These are phyloP conservation scores for Drosophila rhopaloa DNA, from an alignment of 1,140 invertebrate genomes.

Conservation along the genomic window DNA sequence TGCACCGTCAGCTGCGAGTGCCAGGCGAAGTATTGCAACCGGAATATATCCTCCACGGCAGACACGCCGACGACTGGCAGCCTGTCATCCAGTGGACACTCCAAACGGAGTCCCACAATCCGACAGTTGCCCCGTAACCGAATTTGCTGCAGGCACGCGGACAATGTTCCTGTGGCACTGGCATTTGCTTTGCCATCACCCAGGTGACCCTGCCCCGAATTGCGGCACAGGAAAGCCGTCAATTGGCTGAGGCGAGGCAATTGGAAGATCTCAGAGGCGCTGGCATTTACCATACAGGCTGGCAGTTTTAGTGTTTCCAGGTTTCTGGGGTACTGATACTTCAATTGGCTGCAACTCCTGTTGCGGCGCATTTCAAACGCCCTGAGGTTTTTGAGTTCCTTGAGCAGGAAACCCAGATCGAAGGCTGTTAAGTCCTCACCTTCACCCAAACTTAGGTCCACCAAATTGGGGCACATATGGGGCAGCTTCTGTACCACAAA, in stretches of 20 bases:
- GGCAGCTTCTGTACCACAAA: constrained; percentile 39
- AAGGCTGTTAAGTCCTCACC: constrained; percentile 3
- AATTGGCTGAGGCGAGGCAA: constrained; percentile 57
- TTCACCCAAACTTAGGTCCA: constrained; percentile 36
- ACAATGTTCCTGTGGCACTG: constrained; percentile 25
- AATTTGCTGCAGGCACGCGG: constrained; percentile 13
- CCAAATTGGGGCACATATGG: constrained; percentile 33
- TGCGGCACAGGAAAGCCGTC: constrained; percentile 60
- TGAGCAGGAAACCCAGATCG: constrained; percentile 32
- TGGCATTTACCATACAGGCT: constrained; percentile 52
- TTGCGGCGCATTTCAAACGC: constrained; percentile 46
- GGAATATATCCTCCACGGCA: constrained; percentile 22
- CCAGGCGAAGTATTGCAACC: constrained; percentile 59
- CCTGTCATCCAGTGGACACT: constrained; percentile 64
- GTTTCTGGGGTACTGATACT: constrained; percentile 14
- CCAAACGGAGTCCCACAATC: constrained; percentile 67
- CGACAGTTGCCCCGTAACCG: constrained; percentile 18
- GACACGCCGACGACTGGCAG: constrained; percentile 22
- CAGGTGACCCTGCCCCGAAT: constrained; percentile 14
- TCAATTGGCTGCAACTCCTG: not conserved
- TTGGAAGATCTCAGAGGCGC: constrained; percentile 34
- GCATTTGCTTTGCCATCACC: constrained; percentile 50
- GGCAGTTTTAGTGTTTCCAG: constrained; percentile 55
- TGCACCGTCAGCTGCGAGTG: constrained; percentile 67
- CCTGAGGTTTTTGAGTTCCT: constrained; percentile 15